Conservation (phyloP, 2,797 vertebrate genomes). For the Lepilemur ruficaudatus region DNA sequence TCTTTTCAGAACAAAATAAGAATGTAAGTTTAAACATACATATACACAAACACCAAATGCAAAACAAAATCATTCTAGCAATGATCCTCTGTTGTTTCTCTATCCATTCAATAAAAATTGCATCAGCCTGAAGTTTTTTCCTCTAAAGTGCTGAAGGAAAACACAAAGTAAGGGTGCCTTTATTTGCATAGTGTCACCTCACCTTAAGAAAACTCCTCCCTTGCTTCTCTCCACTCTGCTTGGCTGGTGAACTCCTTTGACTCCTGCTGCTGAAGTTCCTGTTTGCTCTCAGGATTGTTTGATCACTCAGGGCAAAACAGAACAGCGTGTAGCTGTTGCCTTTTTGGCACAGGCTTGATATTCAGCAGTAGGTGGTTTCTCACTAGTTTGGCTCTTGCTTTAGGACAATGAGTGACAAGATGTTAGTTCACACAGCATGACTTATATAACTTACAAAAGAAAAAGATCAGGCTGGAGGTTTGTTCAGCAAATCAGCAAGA, state of each 20-base stretch:
- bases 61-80: neutral
- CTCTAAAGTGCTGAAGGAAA: neutral
- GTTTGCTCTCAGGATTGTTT: conserved; percentile 46
- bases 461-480: conserved; percentile 13
- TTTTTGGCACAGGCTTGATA: conserved; percentile 48
- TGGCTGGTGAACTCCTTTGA: neutral
- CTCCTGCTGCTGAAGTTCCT: conserved; percentile 11
- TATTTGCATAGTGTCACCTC: conserved; percentile 12
- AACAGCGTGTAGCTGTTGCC: conserved; percentile 31
- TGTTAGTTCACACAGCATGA: conserved; percentile 27
- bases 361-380: conserved; percentile 47
- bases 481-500: conserved; percentile 67
- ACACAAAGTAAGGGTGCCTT: neutral
- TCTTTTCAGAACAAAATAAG: neutral
- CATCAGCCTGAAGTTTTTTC: neutral
- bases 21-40: neutral
- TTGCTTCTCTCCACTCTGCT: neutral
- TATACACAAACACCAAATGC: neutral
- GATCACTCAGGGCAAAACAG: neutral
- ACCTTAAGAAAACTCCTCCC: neutral
- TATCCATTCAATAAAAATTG: neutral
- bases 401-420: conserved; percentile 46
- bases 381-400: conserved; percentile 22
- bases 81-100: neutral
- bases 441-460: conserved; percentile 59